A percentile compares a stretch with the other conserved stretches of the same genome.
phyloP scores from a whole-genome alignment of 2,888 invertebrate genomes.

The Podotricha telesiphe region DNA sequence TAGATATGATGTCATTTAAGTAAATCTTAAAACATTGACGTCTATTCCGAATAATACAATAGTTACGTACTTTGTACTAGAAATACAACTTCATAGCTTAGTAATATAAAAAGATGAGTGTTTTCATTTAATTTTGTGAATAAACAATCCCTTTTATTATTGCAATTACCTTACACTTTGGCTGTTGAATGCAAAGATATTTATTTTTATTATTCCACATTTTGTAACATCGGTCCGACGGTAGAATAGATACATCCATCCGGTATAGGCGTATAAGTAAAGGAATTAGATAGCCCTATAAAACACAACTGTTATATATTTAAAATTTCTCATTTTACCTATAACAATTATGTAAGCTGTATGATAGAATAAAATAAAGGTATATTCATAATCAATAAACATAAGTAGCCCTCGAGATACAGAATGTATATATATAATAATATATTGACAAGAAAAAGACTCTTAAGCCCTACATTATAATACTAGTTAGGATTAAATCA shows the following conservation, averaged over 20 bases:
- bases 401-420: no score
- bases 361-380: no score
- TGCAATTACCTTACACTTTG: slow-evolving; percentile 65
- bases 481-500: background rate
- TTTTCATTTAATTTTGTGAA: no score
- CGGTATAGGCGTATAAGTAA: slow-evolving; percentile 59
- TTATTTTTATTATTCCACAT: slow-evolving; percentile 63
- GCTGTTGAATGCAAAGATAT: slow-evolving; percentile 65
- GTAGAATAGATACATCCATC: slow-evolving; percentile 58
- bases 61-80: background rate
- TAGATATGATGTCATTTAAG: slow-evolving; percentile 8
- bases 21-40: background rate
- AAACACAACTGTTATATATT: slow-evolving; percentile 24
- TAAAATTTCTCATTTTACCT: background rate
- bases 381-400: no score
- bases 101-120: no score
- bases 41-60: background rate
- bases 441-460: no score
- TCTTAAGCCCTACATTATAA: no score
- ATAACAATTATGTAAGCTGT: no score
- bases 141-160: no score
- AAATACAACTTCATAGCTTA: background rate
- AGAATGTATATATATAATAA: no score
- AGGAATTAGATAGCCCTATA: slow-evolving; percentile 71
- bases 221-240: slow-evolving; percentile 53